phyloP scores from a whole-genome alignment of 2,113 vertebrate genomes.

The Castor canadensis region DNA sequence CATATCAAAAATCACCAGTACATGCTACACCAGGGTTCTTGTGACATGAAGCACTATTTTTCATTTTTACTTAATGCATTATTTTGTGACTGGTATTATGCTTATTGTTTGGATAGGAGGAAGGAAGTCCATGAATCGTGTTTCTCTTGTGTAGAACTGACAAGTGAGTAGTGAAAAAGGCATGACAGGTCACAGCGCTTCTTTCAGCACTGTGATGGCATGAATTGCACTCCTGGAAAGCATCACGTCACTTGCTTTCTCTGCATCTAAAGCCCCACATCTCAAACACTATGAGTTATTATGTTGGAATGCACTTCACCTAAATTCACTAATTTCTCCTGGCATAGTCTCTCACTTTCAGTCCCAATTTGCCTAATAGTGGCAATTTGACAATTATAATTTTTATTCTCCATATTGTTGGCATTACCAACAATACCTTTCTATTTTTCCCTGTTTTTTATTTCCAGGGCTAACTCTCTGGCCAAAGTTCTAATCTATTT shows the following conservation, averaged over 20 bases:
- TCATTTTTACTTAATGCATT: not conserved
- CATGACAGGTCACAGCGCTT: too few species aligned
- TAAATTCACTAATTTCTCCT: not conserved
- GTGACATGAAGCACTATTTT: not conserved
- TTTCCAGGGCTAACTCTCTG: not conserved
- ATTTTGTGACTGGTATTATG: not conserved
- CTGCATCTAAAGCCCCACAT: not conserved
- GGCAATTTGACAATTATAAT: not conserved
- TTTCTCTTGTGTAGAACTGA: not conserved
- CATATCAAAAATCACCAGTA: too few species aligned
- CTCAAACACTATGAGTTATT: not conserved
- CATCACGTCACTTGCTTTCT: not conserved
- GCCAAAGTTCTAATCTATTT: not conserved
- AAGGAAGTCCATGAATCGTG: not conserved
- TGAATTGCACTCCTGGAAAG: not conserved
- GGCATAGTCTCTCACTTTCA: not conserved
- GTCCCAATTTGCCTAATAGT: not conserved
- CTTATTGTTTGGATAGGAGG: not conserved
- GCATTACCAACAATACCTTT: not conserved
- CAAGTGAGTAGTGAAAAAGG: not conserved
- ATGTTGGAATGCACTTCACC: not conserved
- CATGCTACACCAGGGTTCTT: not conserved
- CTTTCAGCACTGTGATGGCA: not conserved
- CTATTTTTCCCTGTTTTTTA: not conserved
- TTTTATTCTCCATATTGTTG: not conserved